A percentile compares a stretch with the other conserved stretches of the same genome.
These are phyloP conservation scores for Sturnira hondurensis DNA, from an alignment of 2,113 vertebrate species.

Conservation along the genomic window DNA sequence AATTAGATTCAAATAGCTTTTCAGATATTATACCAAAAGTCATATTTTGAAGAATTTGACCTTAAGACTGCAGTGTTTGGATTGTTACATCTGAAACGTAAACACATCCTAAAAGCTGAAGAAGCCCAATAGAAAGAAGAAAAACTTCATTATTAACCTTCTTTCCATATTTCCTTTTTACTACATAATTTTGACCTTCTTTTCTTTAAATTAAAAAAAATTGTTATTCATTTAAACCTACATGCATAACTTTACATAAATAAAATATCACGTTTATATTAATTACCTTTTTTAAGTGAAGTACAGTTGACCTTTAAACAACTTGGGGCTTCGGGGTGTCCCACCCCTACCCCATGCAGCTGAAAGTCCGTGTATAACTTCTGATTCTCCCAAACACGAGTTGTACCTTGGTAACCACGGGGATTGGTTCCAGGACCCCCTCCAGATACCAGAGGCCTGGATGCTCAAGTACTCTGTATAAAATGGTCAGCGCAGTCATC, in stretches of 20 bases:
- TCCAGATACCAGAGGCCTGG: neutral
- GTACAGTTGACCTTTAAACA: neutral
- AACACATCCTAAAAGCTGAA: neutral
- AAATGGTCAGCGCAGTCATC: neutral
- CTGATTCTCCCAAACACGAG: neutral
- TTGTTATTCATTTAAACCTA: neutral
- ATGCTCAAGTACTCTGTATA: neutral
- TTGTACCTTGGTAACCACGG: neutral
- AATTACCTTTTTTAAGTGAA: neutral
- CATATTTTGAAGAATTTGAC: neutral
- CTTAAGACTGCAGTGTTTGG: neutral
- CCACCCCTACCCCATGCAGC: neutral
- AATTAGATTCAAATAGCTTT: slow-evolving; percentile 25
- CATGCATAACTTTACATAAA: neutral
- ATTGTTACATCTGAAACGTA: neutral
- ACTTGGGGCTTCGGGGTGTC: neutral
- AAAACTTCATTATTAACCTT: neutral
- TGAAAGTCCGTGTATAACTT: neutral
- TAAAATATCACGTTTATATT: neutral
- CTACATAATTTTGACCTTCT: neutral
- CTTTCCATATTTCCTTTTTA: neutral
- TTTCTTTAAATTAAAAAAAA: neutral
- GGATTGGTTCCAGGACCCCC: too few species aligned
- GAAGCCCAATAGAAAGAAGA: neutral
- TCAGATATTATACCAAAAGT: neutral